Percentiles rank a stretch among this genome's conserved stretches.
Conservation (phyloP, 2,888 invertebrate species). For the Melieria omissa region DNA sequence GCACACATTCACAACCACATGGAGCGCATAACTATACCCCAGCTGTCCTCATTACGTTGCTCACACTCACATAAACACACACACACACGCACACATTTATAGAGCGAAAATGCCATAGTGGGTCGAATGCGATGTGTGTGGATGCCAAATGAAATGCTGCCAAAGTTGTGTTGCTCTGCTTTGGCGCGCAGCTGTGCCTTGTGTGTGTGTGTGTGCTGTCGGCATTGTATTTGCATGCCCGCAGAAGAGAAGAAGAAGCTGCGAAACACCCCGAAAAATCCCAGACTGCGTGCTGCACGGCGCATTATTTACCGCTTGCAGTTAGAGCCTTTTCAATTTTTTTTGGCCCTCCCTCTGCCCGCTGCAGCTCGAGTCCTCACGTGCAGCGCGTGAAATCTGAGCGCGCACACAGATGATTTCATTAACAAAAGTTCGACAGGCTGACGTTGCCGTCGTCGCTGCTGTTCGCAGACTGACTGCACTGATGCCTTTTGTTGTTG, state of each 20-base stretch:
- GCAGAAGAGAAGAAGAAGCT: background rate
- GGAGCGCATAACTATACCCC: too few species aligned
- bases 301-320: too few species aligned
- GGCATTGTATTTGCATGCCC: background rate
- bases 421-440: conserved; percentile 59
- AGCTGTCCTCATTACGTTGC: background rate
- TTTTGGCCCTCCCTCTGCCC: background rate
- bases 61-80: background rate
- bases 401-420: conserved; percentile 61
- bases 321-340: background rate
- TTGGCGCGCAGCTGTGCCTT: too few species aligned
- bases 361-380: background rate
- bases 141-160: too few species aligned
- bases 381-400: conserved; percentile 45
- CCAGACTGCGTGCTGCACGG: background rate
- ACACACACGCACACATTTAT: background rate
- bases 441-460: background rate
- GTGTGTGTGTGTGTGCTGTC: background rate
- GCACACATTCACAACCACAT: background rate
- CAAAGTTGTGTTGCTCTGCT: too few species aligned
- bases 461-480: conserved; percentile 24
- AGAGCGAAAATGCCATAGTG: too few species aligned
- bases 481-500: background rate
- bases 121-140: too few species aligned
- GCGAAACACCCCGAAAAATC: background rate